Conservation (phyloP, 2,888 invertebrate species). For the Capitulum mitella region DNA sequence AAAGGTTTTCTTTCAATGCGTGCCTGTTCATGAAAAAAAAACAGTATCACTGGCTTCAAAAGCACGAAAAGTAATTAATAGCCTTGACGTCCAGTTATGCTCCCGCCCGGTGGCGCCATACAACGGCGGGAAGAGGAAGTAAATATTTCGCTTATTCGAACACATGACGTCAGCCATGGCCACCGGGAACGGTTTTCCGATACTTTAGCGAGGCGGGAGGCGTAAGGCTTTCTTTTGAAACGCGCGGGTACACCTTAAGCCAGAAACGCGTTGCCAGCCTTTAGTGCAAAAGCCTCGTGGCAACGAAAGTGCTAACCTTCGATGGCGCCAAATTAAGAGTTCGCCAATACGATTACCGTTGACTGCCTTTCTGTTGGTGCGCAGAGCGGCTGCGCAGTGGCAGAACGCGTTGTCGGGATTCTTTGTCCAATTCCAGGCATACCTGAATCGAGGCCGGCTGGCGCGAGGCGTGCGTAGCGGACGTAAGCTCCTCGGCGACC, state of each 20-base stretch:
- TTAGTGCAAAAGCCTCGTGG: no score
- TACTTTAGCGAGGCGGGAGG: background rate
- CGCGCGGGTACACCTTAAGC: background rate
- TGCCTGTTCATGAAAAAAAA: no score
- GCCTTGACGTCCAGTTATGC: no score
- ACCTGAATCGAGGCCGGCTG: background rate
- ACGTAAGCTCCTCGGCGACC: background rate
- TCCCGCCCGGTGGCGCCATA: background rate
- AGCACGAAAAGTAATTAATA: no score
- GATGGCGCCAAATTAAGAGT: background rate
- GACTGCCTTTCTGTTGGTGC: background rate
- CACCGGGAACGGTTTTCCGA: background rate
- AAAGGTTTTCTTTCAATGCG: no score
- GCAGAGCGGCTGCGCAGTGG: slow-evolving; percentile 10
- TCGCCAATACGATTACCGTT: background rate
- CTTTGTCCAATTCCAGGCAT: slow-evolving; percentile 17
- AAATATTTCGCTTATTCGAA: background rate
- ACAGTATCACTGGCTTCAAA: no score
- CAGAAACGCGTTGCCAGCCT: no score
- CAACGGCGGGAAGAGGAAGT: background rate
- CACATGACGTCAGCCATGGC: background rate
- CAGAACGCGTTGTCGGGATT: background rate
- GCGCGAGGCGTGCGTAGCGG: background rate
- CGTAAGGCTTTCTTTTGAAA: background rate
- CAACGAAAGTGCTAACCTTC: no score